phyloP scores from a whole-genome alignment of 2,113 vertebrate genomes.

The Hassar affinis region DNA sequence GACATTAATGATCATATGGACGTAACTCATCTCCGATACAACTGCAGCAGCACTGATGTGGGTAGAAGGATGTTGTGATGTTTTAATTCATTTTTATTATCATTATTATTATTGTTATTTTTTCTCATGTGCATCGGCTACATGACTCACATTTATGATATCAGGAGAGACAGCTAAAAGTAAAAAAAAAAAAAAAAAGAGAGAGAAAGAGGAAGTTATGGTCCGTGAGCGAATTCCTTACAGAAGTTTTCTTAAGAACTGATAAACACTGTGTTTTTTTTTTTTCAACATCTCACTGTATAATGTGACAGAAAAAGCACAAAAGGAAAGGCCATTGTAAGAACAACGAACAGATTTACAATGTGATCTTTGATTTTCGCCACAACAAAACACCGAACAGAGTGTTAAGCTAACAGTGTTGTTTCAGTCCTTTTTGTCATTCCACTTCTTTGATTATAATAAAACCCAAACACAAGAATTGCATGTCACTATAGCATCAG shows the following conservation, averaged over 20 bases:
- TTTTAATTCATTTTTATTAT: conserved; percentile 57
- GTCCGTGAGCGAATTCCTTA: conserved; percentile 79
- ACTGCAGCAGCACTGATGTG: conserved; percentile 44
- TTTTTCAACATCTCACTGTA: conserved; percentile 85
- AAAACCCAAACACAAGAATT: conserved; percentile 80
- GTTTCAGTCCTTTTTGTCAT: conserved; percentile 65
- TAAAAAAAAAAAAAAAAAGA: conserved; percentile 41
- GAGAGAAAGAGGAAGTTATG: conserved; percentile 65
- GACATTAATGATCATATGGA: conserved; percentile 13
- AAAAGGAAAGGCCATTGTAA: conserved; percentile 77
- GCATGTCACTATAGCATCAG: conserved; percentile 93
- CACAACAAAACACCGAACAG: conserved; percentile 86
- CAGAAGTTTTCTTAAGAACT: conserved; percentile 62
- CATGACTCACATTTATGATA: conserved; percentile 90
- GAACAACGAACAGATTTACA: conserved; percentile 76
- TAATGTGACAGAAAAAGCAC: conserved; percentile 84
- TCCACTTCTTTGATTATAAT: conserved; percentile 71
- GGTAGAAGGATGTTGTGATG: conserved; percentile 77
- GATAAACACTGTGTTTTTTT: conserved; percentile 69
- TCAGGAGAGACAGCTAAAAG: conserved; percentile 85
- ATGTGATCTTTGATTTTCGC: conserved; percentile 82
- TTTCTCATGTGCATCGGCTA: conserved; percentile 87
- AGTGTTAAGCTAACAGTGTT: conserved; percentile 85
- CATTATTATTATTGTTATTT: conserved; percentile 61
- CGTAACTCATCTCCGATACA: conserved; percentile 14